Evolutionary conservation across 2,113 vertebrate genomes (phyloP), one percentile per base, ranked within the genome.

Genomic region (Sebastes fasciatus): DNA sequence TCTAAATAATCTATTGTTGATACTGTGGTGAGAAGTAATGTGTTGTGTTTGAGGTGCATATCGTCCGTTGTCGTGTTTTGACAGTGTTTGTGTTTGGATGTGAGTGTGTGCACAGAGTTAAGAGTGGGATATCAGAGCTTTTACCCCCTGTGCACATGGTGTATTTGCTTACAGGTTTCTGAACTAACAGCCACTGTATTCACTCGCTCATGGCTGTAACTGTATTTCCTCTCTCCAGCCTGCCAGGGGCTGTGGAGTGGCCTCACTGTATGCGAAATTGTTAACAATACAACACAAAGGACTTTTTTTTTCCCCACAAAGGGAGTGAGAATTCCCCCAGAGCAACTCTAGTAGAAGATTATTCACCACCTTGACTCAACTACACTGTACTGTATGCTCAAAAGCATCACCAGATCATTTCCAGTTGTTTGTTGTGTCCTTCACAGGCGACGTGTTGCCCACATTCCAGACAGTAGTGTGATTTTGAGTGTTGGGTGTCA

Each of bases 21-120:
- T 88, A 79, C 82, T 74, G 88, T 94, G 77, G 85, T 93, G 77
- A 84, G 83, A 92, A 67, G 91, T 94, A 82, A 82, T 46, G 92
- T 94, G 77, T 84, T 67, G 88, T 94, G 73, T 93, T 89, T 91
- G 84, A 90, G 89, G 81, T 93, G 84, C 78, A 78, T 92, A 52
- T 85, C 13, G 84, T 90, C 76, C 54, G 60, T 88, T 57, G 70
- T 84, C 16, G 49, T 69, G 67, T 54, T 48, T 34, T 49, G 64
- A 21, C 64, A 34, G 80, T 91, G 65, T 85, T 78, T 82, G 74
- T 88, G 77, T 82, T 78, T 91, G 91, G 48, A 52, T 79, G 70
- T 88, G 87, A 45, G 77, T 85, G 82, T 82, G 87, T 83, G 83
- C 79, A 84, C 70, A 88, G 84, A 83, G 61, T 78, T 73, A 74